Conservation (phyloP, 2,888 invertebrate genomes). For the Zygogramma bicolorata region DNA sequence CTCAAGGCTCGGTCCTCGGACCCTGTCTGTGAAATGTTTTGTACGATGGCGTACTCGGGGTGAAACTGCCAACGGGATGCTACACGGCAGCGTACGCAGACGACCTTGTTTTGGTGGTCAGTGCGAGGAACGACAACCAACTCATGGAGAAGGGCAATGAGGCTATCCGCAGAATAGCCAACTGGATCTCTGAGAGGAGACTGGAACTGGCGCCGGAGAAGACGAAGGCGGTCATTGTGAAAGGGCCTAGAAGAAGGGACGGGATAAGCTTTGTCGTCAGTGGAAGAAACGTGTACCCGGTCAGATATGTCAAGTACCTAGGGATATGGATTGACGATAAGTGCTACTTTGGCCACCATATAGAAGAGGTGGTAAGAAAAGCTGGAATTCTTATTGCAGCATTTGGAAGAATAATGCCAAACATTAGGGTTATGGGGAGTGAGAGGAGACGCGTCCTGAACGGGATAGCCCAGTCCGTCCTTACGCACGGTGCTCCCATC, state of each 20-base stretch:
- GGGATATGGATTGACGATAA: slow-evolving; percentile 15
- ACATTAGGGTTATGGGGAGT: slow-evolving; percentile 13
- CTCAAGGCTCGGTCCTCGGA: slow-evolving; percentile 36
- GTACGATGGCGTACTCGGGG: too few species aligned
- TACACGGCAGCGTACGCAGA: not conserved
- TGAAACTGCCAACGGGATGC: too few species aligned
- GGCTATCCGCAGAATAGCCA: not conserved
- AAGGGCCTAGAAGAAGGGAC: slow-evolving; percentile 20
- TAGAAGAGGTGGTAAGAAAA: too few species aligned
- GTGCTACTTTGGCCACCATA: too few species aligned
- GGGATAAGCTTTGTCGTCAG: not conserved
- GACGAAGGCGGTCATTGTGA: slow-evolving; percentile 28
- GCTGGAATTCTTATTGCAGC: not conserved
- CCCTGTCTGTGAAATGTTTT: too few species aligned
- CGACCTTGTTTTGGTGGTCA: not conserved
- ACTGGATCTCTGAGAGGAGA: slow-evolving; percentile 25
- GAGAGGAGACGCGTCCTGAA: slow-evolving; percentile 20
- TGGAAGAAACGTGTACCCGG: not conserved
- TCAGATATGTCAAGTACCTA: slow-evolving; percentile 21
- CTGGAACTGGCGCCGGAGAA: slow-evolving; percentile 12
- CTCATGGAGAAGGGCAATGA: not conserved
- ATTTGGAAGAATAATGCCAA: slow-evolving; percentile 27
- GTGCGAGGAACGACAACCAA: slow-evolving; percentile 7
- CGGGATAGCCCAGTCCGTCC: slow-evolving; percentile 19
- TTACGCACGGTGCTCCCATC: slow-evolving; percentile 11